Percentiles rank a stretch among this genome's conserved stretches.
These are phyloP conservation scores for Eulemur macaco DNA, from an alignment of 2,113 vertebrate species.

Conservation along the genomic window DNA sequence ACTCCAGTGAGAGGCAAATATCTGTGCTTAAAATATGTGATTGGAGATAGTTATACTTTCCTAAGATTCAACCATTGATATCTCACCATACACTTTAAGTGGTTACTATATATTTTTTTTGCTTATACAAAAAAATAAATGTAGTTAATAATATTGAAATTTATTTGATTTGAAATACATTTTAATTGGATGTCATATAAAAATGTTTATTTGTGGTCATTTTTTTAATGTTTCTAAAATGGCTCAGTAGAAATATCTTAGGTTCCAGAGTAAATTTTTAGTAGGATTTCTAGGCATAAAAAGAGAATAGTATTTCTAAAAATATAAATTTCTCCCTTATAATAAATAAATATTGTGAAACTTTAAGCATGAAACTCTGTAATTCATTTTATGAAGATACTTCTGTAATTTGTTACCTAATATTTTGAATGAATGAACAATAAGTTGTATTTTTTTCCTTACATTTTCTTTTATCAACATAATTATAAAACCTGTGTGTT, in stretches of 20 bases:
- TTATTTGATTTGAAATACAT: background rate
- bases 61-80: background rate
- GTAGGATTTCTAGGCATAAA: constrained; percentile 7
- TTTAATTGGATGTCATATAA: background rate
- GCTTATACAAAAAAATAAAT: constrained; percentile 1
- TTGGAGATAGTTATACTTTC: background rate
- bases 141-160: background rate
- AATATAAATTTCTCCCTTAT: background rate
- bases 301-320: constrained; percentile 42
- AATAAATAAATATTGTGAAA: constrained; percentile 29
- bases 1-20: background rate
- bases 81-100: background rate
- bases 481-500: background rate
- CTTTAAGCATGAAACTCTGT: background rate
- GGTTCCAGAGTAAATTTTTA: constrained; percentile 28
- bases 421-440: background rate
- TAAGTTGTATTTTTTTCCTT: background rate
- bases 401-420: background rate
- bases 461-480: constrained; percentile 13
- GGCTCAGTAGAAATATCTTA: background rate
- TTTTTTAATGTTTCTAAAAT: constrained; percentile 38
- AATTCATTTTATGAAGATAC: background rate
- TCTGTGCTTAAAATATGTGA: background rate
- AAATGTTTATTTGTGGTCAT: background rate
- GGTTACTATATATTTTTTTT: background rate